Conservation (phyloP, 2,113 vertebrate species). For the Trinectes maculatus region DNA sequence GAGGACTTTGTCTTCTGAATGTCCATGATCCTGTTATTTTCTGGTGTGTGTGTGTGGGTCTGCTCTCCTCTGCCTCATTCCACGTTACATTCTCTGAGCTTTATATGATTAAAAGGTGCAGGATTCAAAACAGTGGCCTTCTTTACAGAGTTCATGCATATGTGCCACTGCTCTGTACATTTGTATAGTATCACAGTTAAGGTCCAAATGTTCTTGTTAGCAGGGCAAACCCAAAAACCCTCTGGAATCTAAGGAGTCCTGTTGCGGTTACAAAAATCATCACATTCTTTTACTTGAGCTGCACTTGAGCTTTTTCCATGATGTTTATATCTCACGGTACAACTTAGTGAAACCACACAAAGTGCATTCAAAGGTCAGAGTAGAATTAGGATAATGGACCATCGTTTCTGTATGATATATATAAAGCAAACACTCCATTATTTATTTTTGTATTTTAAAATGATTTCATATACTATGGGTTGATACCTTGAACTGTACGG, state of each 20-base stretch:
- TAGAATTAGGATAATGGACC: neutral
- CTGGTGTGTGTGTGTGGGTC: too few species aligned
- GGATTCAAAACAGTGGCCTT: neutral
- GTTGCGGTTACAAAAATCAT: neutral
- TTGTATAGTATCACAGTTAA: neutral
- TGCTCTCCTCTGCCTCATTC: neutral
- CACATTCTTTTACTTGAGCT: slow-evolving; percentile 1
- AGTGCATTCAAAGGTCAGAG: neutral
- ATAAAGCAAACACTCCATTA: slow-evolving; percentile 32
- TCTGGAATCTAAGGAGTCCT: neutral
- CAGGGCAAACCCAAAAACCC: too few species aligned
- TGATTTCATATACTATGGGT: slow-evolving; percentile 35
- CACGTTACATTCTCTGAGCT: neutral
- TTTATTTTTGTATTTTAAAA: slow-evolving; percentile 70
- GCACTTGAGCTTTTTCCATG: neutral
- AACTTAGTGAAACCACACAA: slow-evolving; percentile 3
- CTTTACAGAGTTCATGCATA: too few species aligned
- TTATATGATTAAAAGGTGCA: neutral
- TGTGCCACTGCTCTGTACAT: too few species aligned
- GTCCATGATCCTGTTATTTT: too few species aligned
- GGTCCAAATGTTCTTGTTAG: neutral
- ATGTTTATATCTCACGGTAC: slow-evolving; percentile 31
- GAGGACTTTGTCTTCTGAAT: neutral
- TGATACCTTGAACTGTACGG: slow-evolving; percentile 28
- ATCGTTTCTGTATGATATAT: slow-evolving; percentile 20